Conservation (phyloP, 2,797 vertebrate species). For the Bucorvus abyssinicus region DNA sequence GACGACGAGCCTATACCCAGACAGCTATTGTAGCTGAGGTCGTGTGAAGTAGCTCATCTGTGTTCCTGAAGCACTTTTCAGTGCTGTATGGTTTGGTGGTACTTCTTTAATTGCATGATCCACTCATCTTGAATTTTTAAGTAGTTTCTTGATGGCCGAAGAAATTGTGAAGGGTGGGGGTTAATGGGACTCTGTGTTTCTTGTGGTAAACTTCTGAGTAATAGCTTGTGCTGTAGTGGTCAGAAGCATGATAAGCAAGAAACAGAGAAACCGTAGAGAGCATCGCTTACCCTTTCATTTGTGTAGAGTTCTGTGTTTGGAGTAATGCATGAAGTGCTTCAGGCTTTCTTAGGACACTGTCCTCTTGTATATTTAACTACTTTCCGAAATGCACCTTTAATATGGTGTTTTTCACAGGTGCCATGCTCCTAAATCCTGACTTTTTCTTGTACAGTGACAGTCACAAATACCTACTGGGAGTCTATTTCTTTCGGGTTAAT, state of each 20-base stretch:
- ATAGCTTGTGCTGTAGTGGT: neutral
- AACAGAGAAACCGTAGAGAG: neutral
- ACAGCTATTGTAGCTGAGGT: neutral
- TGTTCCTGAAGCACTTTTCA: neutral
- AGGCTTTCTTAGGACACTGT: neutral
- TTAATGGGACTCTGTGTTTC: neutral
- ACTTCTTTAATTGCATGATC: neutral
- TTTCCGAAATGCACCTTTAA: neutral
- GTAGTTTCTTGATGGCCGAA: neutral
- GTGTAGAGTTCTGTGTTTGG: neutral
- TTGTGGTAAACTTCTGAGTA: neutral
- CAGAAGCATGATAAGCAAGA: neutral
- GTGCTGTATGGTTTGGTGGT: neutral
- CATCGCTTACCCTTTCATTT: neutral
- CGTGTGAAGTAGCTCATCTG: neutral
- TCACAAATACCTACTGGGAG: neutral
- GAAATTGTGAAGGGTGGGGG: fast-evolving
- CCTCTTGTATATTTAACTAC: neutral
- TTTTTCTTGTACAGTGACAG: neutral
- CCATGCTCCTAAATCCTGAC: neutral
- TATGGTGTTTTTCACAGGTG: neutral
- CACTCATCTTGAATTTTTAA: neutral
- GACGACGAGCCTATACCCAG: neutral
- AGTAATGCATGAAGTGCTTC: neutral
- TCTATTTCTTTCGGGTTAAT: neutral